These are phyloP conservation scores for Spilarctia lutea DNA, from an alignment of 2,888 invertebrate genomes.

Conservation along the genomic window DNA sequence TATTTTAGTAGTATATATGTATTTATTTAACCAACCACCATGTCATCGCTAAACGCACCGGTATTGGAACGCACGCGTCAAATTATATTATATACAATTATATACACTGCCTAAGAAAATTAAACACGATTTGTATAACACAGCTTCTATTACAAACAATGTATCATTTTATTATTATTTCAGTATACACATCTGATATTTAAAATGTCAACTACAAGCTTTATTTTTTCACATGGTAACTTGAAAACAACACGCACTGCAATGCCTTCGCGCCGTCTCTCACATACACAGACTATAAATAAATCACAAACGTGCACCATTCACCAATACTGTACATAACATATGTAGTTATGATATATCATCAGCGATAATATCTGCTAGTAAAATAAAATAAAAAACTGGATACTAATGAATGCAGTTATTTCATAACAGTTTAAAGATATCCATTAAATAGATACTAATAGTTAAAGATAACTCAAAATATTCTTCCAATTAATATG, in stretches of 20 bases:
- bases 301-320: slow-evolving; percentile 28
- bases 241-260: slow-evolving; percentile 13
- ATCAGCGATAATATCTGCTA: not conserved
- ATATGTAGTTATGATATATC: not conserved
- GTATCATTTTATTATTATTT: slow-evolving; percentile 1
- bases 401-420: not conserved
- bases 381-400: not conserved
- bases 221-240: slow-evolving; percentile 28
- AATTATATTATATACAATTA: slow-evolving; percentile 20
- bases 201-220: not conserved
- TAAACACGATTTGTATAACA: slow-evolving; percentile 18
- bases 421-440: not conserved
- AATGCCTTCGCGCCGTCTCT: slow-evolving; percentile 23
- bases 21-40: slow-evolving; percentile 63
- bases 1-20: slow-evolving; percentile 22
- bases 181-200: slow-evolving; percentile 15
- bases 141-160: slow-evolving; percentile 17
- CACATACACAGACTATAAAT: slow-evolving; percentile 13
- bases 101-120: slow-evolving; percentile 10
- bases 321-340: slow-evolving; percentile 40
- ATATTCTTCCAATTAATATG: not conserved
- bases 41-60: slow-evolving; percentile 61
- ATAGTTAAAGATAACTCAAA: not conserved
- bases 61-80: slow-evolving; percentile 55
- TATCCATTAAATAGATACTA: not conserved